Percentiles rank a stretch among this genome's conserved stretches.
These are phyloP conservation scores for Cherax destructor DNA, from an alignment of 1,140 invertebrate genomes.

Conservation along the genomic window DNA sequence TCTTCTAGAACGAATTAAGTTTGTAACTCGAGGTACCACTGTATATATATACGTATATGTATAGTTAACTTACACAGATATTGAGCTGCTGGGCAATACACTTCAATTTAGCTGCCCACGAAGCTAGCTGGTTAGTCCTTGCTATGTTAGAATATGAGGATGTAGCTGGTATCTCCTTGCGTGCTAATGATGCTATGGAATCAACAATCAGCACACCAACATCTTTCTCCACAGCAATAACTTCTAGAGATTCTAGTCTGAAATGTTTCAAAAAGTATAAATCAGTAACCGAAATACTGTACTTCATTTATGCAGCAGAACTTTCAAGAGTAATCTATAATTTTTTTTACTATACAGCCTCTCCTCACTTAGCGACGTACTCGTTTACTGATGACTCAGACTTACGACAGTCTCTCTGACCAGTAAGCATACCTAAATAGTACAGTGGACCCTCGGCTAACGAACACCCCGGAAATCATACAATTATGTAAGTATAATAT, in stretches of 20 bases:
- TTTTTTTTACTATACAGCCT: too few relatives aligned
- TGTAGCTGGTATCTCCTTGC: not conserved
- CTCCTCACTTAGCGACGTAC: too few relatives aligned
- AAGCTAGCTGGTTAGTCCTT: constrained; percentile 20
- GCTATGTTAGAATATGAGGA: constrained; percentile 11
- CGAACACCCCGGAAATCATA: too few relatives aligned
- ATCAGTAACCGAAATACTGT: not conserved
- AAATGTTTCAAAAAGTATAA: not conserved
- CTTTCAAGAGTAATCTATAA: too few relatives aligned
- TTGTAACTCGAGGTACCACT: too few relatives aligned
- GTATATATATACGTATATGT: not conserved
- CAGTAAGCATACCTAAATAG: too few relatives aligned
- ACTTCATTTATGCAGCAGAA: too few relatives aligned
- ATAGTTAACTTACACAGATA: constrained; percentile 39
- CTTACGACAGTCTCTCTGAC: too few relatives aligned
- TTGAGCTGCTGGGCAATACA: constrained; percentile 39
- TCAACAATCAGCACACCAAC: constrained; percentile 34
- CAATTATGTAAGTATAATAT: too few relatives aligned
- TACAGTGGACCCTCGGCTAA: too few relatives aligned
- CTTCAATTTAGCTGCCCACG: constrained; percentile 50
- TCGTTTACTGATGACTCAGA: too few relatives aligned
- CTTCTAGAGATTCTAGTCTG: constrained; percentile 33
- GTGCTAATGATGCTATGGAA: constrained; percentile 38
- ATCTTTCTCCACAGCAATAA: constrained; percentile 33
- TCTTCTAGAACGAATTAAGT: too few relatives aligned